A percentile compares a stretch with the other conserved stretches of the same genome.
Conservation (phyloP, 2,888 invertebrate species). For the Xanthorhoe designata region DNA sequence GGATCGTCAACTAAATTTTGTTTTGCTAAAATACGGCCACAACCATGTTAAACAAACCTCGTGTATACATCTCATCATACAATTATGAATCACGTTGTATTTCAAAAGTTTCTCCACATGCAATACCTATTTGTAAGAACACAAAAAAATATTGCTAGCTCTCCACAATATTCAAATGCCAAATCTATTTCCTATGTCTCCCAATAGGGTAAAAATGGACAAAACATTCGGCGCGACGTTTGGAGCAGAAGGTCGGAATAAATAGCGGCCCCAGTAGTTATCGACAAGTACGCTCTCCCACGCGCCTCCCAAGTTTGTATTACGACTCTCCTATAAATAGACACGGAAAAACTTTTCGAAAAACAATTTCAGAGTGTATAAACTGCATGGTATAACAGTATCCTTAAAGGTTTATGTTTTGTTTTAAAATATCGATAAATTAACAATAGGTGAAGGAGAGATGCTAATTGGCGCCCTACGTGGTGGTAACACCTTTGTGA, state of each 20-base stretch:
- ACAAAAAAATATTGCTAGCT: not conserved
- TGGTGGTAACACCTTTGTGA: too few species aligned
- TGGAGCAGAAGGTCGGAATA: conserved; percentile 19
- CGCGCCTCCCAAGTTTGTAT: conserved; percentile 16
- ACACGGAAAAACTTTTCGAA: conserved; percentile 16
- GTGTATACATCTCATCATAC: too few species aligned
- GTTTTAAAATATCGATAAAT: not conserved
- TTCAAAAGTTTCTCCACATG: not conserved
- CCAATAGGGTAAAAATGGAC: conserved; percentile 22
- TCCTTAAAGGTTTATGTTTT: not conserved
- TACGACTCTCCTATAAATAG: conserved; percentile 30
- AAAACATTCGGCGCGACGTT: conserved; percentile 13
- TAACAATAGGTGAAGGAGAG: not conserved
- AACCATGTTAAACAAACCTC: too few species aligned
- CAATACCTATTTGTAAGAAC: not conserved
- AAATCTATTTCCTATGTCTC: conserved; percentile 6
- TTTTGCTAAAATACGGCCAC: too few species aligned
- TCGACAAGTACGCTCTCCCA: conserved; percentile 30
- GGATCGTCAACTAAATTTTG: too few species aligned
- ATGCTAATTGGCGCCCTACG: too few species aligned
- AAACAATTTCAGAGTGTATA: conserved; percentile 13
- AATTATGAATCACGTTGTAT: too few species aligned
- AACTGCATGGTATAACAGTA: not conserved
- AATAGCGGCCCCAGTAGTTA: conserved; percentile 18
- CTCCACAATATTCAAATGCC: conserved; percentile 6